Base-by-base conservation (phyloP, 1,140 invertebrate genomes). In the Phthorimaea operculella region DNA sequence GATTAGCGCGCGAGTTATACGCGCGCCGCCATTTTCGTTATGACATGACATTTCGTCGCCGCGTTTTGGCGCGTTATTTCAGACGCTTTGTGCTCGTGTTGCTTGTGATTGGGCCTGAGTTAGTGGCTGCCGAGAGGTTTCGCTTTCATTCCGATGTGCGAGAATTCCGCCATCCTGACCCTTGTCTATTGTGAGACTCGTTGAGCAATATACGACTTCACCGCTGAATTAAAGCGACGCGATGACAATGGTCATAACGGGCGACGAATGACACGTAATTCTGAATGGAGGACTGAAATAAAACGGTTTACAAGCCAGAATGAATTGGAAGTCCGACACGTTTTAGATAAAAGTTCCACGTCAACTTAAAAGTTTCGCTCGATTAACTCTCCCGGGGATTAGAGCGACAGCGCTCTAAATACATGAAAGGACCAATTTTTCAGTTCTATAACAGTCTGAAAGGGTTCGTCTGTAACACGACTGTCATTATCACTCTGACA, bases 401-500 rank as follows among this genome's bases (percentile, higher is more conserved):
- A 28, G 21, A 28, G 21, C 2, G 21, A 28, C 12, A 15, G 45
- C 45, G 11, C 15, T 47, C 14, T 47, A 47, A 18, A 16, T 47
- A 16, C 12, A 18, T 18, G 45, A 47, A 47, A 47, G 45, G 53
- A 64, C 58, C 54, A 47, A 68, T 69, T 70, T 71, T 67, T 71
- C 60, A 66, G 54, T 65, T 76, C 72, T 78, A 78, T 70, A 69
- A 74, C 60, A 52, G 60, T 65, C 64, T 66, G 66, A 72, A 82
- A 82, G 79, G 76, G 76, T 75, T 79, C 59, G 70, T 70, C 69
- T 68, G 73, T 74, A 73, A 60, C 66, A 58, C 66, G 65, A 56
- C 66, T 72, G 76, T 79, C 75, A 82, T 77, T 75, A 74, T 66
- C 57, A 63, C 63, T 55, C 54, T 69, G 76, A 81, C 78, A 76